Evolutionary conservation across 1,140 invertebrate genomes (phyloP).

Genomic region (Drosophila tani): DNA sequence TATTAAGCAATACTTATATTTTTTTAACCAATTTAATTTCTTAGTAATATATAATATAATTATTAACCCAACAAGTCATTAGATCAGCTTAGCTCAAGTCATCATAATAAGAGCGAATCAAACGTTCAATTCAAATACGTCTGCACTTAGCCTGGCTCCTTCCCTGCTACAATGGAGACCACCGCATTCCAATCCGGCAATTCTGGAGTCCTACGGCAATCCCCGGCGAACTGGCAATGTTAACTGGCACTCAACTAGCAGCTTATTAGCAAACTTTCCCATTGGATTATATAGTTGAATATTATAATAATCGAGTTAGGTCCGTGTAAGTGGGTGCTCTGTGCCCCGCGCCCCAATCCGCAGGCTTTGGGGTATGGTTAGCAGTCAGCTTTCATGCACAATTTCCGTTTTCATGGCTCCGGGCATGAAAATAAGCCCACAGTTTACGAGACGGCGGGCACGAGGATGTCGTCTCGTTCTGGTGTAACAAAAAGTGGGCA

Average conservation of each 20-base stretch:
- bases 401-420: conserved; percentile 69
- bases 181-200: conserved; percentile 21
- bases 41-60: no score
- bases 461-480: conserved; percentile 31
- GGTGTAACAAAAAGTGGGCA: conserved; percentile 72
- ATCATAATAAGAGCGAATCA: conserved; percentile 24
- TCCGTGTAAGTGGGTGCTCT: conserved; percentile 48
- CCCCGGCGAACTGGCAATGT: conserved; percentile 45
- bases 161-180: conserved; percentile 15
- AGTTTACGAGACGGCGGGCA: conserved; percentile 59
- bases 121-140: conserved; percentile 18
- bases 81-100: conserved; percentile 2
- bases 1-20: no score
- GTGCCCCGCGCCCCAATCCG: conserved; percentile 5
- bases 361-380: conserved; percentile 14
- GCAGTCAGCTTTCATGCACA: conserved; percentile 75
- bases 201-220: conserved; percentile 35
- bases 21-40: no score
- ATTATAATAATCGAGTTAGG: conserved; percentile 82
- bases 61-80: background rate
- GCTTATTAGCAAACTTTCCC: conserved; percentile 80
- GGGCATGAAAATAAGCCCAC: conserved; percentile 74
- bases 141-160: conserved; percentile 18
- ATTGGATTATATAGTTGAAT: conserved; percentile 81
- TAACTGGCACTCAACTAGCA: conserved; percentile 74